Evolutionary conservation across 1,140 invertebrate species (phyloP).

Genomic region (Pectinophora gossypiella): DNA sequence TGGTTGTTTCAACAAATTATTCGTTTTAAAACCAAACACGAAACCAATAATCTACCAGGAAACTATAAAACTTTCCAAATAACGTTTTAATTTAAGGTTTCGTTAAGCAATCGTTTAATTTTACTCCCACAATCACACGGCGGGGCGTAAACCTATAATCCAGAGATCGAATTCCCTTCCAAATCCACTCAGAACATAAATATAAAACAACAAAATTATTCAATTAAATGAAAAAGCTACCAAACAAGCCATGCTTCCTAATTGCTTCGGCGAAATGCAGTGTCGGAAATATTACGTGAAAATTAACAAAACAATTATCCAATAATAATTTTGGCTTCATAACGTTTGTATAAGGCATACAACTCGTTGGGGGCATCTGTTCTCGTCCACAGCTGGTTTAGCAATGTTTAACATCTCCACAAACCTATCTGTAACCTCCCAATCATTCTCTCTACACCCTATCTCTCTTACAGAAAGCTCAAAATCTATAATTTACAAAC

Average conservation of each 20-base stretch:
- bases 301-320: constrained; percentile 62
- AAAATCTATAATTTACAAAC: neutral
- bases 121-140: neutral
- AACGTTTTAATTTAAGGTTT: constrained; percentile 9
- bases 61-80: no score
- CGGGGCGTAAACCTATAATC: neutral
- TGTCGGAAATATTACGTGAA: constrained; percentile 8
- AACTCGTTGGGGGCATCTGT: constrained; percentile 60
- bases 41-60: no score
- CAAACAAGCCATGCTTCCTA: no score
- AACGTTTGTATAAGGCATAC: constrained; percentile 41
- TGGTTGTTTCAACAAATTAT: no score
- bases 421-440: constrained; percentile 8
- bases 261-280: neutral
- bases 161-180: neutral
- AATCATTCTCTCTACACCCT: neutral
- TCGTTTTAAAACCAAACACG: no score
- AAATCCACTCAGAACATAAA: neutral
- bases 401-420: constrained; percentile 24
- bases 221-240: neutral
- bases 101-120: neutral
- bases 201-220: neutral
- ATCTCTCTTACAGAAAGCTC: neutral
- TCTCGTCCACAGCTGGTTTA: constrained; percentile 35
- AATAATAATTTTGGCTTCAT: constrained; percentile 43